Base-by-base conservation (phyloP, 2,888 invertebrate species). In the Apoderus coryli region DNA sequence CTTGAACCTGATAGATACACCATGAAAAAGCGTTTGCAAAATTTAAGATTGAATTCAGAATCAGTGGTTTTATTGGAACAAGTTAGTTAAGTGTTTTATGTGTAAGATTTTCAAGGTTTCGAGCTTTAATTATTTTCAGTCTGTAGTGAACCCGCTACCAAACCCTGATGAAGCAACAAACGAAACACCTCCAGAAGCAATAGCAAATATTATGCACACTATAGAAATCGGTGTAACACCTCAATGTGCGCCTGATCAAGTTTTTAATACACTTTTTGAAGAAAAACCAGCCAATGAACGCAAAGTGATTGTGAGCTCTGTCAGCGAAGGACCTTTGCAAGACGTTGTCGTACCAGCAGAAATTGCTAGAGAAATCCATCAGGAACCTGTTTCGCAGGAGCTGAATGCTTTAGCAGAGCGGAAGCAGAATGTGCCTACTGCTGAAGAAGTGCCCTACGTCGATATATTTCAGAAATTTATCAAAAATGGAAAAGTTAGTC, bases 141-240 rank as follows among this genome's bases (percentile, higher is more conserved):
- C 51, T 2, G 46, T 53, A 3, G 41, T 45, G 4, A 38, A 42
- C 16, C 50, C 51, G 5, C 37, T 41, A 14, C 43, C 49, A 11
- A 43, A 44, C 3, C 47, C 52, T 4, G 54, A 55, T 31, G 51
- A 53, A 31, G 44, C 46, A 2, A 42, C 44, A 32, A 41, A 44
- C 3, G 56, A 57, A 36, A 41, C 52, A 1, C 41, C 48, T 6
- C 57, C 59, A 5, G 57, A 57, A 45, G 41, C 51, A 4, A 41
- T 56, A 34, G 56, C 54, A 2, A 41, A 44, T 9, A 48, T 59
- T 19, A 51, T 57, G 49, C 49, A 55, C 29, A 50, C 53, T 1
- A 50, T 57, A 14, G 59, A 59, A 40, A 47, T 44, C 15, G 54
- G 53, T 7, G 41, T 54, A 13, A 40, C 43, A 7, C 50, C 57